These are phyloP conservation scores for Nephrotoma guestfalica DNA, from an alignment of 2,888 invertebrate genomes.

Conservation along the genomic window DNA sequence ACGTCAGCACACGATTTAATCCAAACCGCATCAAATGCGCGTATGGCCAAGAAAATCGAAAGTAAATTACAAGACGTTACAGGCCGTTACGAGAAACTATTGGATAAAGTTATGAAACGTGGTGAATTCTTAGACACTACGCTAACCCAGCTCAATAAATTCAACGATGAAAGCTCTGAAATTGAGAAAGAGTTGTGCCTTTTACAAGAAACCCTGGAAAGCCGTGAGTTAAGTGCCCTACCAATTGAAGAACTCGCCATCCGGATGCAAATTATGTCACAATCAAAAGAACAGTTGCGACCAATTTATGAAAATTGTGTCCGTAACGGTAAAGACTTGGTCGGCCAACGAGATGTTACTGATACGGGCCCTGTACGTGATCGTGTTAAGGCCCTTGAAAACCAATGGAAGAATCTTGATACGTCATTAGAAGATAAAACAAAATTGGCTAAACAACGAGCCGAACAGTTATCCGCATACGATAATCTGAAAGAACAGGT, in stretches of 20 bases:
- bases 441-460: constrained; percentile 64
- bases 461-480: constrained; percentile 75
- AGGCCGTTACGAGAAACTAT: constrained; percentile 67
- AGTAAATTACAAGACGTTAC: constrained; percentile 78
- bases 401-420: constrained; percentile 79
- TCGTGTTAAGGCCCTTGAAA: constrained; percentile 72
- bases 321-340: constrained; percentile 62
- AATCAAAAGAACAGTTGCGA: constrained; percentile 42
- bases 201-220: constrained; percentile 59
- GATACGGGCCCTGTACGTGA: constrained; percentile 73
- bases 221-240: constrained; percentile 51
- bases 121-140: constrained; percentile 74
- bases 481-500: constrained; percentile 68
- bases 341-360: constrained; percentile 75
- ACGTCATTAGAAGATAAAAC: constrained; percentile 70
- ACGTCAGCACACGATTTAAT: constrained; percentile 69
- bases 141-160: constrained; percentile 48
- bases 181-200: constrained; percentile 58
- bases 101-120: constrained; percentile 63
- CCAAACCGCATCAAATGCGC: constrained; percentile 62
- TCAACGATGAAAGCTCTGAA: constrained; percentile 47
- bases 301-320: constrained; percentile 64
- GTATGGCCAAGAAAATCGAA: constrained; percentile 81
- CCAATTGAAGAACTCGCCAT: constrained; percentile 48
- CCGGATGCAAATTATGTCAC: constrained; percentile 36